Conservation (phyloP, 2,797 vertebrate species). For the Paguma larvata region DNA sequence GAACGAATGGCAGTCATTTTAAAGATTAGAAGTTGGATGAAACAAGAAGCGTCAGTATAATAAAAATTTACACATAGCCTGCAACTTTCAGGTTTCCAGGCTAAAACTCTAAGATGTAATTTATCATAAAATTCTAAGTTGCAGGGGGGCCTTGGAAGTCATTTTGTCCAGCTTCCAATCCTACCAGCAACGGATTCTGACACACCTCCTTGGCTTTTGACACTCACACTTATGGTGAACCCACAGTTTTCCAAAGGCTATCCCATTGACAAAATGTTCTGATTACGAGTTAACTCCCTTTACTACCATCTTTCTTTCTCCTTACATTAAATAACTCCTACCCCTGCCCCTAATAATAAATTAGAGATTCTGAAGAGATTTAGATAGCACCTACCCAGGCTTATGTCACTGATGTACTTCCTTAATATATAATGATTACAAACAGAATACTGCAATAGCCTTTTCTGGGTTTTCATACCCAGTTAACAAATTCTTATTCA, state of each 20-base stretch:
- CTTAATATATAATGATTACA: constrained; percentile 42
- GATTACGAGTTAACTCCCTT: neutral
- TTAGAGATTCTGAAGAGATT: neutral
- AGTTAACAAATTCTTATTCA: constrained; percentile 50
- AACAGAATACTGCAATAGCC: constrained; percentile 2
- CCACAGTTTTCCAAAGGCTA: neutral
- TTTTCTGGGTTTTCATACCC: constrained; percentile 56
- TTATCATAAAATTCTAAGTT: constrained; percentile 32
- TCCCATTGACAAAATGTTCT: neutral
- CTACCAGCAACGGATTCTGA: constrained; percentile 1
- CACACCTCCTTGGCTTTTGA: neutral
- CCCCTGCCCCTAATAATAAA: neutral
- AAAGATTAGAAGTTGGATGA: constrained; percentile 30
- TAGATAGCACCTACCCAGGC: neutral
- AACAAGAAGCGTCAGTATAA: constrained; percentile 38
- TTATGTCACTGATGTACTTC: neutral
- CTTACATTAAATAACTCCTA: constrained; percentile 24
- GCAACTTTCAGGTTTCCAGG: neutral
- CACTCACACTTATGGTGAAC: neutral
- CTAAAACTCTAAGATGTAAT: constrained; percentile 14
- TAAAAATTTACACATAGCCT: constrained; percentile 21
- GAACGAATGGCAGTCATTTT: constrained; percentile 48
- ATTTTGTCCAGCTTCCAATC: neutral
- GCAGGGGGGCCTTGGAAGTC: neutral
- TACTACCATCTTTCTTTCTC: constrained; percentile 13